Conservation (phyloP, 53 echinoderm and acorn worm species). For the Stichopus horrens region DNA sequence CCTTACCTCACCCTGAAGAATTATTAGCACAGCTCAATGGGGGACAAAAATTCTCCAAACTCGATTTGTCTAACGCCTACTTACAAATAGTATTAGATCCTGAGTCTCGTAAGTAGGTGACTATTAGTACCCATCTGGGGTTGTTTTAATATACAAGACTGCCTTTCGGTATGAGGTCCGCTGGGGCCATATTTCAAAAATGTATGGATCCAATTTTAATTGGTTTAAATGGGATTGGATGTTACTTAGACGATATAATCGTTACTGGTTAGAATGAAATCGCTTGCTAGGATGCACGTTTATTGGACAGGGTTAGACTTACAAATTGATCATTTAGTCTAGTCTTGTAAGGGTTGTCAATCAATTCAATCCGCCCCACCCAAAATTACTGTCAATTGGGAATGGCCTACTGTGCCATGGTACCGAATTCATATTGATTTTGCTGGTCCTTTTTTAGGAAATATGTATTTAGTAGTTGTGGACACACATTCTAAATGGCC, state of each 20-base stretch:
- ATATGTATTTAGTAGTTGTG: conserved; percentile 57
- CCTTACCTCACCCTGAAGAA: too few species aligned
- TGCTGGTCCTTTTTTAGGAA: not conserved
- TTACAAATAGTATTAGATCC: too few species aligned
- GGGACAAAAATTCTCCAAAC: too few species aligned
- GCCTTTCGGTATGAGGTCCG: not conserved
- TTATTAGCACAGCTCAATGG: too few species aligned
- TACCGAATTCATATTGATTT: not conserved
- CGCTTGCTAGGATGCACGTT: conserved; percentile 56
- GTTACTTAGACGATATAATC: conserved; percentile 38
- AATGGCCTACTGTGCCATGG: too few species aligned
- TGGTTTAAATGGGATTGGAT: conserved; percentile 10
- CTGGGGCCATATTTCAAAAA: conserved; percentile 7
- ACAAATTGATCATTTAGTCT: too few species aligned
- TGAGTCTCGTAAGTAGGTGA: too few species aligned
- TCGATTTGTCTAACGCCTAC: too few species aligned
- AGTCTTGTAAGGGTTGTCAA: too few species aligned
- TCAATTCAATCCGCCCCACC: too few species aligned
- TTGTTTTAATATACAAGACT: conserved; percentile 4
- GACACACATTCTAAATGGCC: conserved; percentile 40
- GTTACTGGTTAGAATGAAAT: conserved; percentile 25
- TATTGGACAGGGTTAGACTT: too few species aligned
- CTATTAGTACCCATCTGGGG: conserved; percentile 42
- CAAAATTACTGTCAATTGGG: too few species aligned
- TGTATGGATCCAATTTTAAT: conserved; percentile 6